These are phyloP conservation scores for Hylaea fasciaria DNA, from an alignment of 2,888 invertebrate genomes.

Conservation along the genomic window DNA sequence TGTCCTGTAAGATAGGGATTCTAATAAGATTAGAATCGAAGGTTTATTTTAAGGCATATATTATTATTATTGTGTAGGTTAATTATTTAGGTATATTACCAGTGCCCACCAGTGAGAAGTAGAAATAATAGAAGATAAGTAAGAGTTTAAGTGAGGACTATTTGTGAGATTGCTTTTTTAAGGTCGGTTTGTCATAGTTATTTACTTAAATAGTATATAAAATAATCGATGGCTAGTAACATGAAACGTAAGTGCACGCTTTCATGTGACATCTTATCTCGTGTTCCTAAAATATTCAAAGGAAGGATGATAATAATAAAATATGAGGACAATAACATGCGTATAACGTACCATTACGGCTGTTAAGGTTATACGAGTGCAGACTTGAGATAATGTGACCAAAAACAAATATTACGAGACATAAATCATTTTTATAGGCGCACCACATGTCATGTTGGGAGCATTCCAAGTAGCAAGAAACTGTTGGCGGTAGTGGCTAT, in stretches of 20 bases:
- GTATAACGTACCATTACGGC: constrained; percentile 17
- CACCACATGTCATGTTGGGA: constrained; percentile 45
- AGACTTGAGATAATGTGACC: constrained; percentile 41
- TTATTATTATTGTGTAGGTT: too few relatives aligned
- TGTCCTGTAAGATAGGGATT: constrained; percentile 6
- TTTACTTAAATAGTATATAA: background rate
- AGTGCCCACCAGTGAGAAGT: too few relatives aligned
- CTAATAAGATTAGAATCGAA: constrained; percentile 8
- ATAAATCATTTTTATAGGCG: constrained; percentile 55
- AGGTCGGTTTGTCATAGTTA: too few relatives aligned
- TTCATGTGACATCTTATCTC: too few relatives aligned
- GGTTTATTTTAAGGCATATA: constrained; percentile 8
- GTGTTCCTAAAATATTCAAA: background rate
- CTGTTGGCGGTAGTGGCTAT: background rate
- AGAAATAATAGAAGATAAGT: too few relatives aligned
- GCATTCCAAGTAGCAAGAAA: constrained; percentile 34
- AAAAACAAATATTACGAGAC: constrained; percentile 51
- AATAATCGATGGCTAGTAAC: too few relatives aligned
- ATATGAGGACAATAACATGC: constrained; percentile 23
- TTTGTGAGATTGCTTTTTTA: too few relatives aligned
- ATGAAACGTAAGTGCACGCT: too few relatives aligned
- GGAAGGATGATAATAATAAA: constrained; percentile 2
- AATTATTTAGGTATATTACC: too few relatives aligned
- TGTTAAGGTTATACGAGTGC: constrained; percentile 30
- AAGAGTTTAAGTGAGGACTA: too few relatives aligned